Evolutionary conservation across 2,888 invertebrate genomes (phyloP), one percentile per base, ranked within the genome.

Genomic region (Drosophila buzzatii): DNA sequence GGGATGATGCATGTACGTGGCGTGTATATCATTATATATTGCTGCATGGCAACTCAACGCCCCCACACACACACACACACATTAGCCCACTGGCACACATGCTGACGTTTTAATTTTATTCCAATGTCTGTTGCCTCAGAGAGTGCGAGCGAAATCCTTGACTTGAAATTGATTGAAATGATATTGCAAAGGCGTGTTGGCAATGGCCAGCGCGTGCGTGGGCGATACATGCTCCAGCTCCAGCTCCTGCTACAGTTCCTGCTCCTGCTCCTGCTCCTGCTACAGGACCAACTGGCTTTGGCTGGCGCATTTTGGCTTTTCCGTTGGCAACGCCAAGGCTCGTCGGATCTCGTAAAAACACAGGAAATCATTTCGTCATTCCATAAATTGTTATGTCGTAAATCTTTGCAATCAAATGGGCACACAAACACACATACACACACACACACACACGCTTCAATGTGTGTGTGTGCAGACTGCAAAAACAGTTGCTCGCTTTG

Each of bases 341-440:
- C 41, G 53, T 57, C 68, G 64, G 52, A 66, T 70, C 73, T 82
- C 88, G 83, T 85, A 85, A 89, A 85, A 85, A 88, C 80, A 84
- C 85, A 77, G 87, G 91, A 88, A 90, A 88, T 90, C 87, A 88
- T 88, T 90, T 90, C 90, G 85, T 85, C 90, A 89, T 88, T 89
- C 90, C 91, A 90, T 90, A 88, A 88, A 90, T 88, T 89, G 87
- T 90, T 85, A 82, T 89, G 90, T 87, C 90, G 91, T 88, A 90
- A 88, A 90, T 88, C 87, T 87, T 82, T 60, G 85, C 82, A 90
- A 86, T 86, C 85, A 85, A 85, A 90, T 81, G 74, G 70, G 31
- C 72, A 63, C 55, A 65, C 63, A 57, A 70, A 65, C 39, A 67
- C 55, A 64, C 41, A 51, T 37, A 56, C 18, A 39, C 52, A 70